Base-by-base conservation (phyloP, 1,140 invertebrate species). In the Stegodyphus dumicola region DNA sequence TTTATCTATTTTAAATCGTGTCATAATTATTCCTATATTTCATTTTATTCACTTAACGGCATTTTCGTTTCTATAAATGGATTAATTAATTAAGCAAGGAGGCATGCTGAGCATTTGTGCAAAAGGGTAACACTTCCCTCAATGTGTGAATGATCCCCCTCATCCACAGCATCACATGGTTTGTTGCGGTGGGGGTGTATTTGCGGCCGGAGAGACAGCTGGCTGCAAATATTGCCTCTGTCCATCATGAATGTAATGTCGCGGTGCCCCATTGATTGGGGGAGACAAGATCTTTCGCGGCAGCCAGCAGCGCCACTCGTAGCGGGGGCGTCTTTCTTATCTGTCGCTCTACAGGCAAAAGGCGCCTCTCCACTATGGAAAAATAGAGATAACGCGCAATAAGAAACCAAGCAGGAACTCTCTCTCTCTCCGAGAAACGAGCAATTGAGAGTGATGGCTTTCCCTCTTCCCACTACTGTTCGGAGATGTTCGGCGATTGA, bases 201-300 rank as follows among this genome's bases (percentile, higher is more conserved):
- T 71, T 81, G 78, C 78, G 54, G 33, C 64, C 80, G 60, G 6
- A 15, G 52, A 74, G 78, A 73, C 80, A 73, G 70, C 80, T 75
- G 80, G 80, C 71, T 18, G 74, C 79, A 87, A 85, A 87, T 87
- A 87, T 86, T 86, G 85, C 78, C 84, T 69, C 77, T 86, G 85
- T 80, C 85, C 77, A 76, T 86, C 85, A 80, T 67, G 77, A 70
- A 75, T 77, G 85, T 86, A 86, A 86, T 86, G 85, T 86, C 77
- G 77, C 77, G 64, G 69, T 75, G 70, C 77, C 56, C 71, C 85
- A 86, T 86, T 80, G 85, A 79, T 80, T 86, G 56, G 69, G 78
- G 81, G 65, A 76, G 81, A 85, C 81, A 85, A 85, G 71, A 85
- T 77, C 81, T 76, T 60, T 11, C 13, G 70, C n/a, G 79, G 33